These are phyloP conservation scores for Euphydryas editha DNA, from an alignment of 2,888 invertebrate genomes.

Conservation along the genomic window DNA sequence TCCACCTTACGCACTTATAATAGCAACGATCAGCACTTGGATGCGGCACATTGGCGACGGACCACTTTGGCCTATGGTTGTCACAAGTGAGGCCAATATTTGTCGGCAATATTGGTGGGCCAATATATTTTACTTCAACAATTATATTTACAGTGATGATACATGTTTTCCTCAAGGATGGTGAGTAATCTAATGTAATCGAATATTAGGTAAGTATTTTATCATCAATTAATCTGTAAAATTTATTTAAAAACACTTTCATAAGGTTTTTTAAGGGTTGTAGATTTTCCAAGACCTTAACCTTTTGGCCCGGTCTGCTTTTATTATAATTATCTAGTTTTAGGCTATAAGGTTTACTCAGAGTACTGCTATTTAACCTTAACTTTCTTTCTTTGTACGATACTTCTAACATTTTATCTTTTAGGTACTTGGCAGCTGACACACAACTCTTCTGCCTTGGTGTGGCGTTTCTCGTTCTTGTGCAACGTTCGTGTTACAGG, in stretches of 20 bases:
- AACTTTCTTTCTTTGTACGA: neutral
- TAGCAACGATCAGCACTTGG: constrained; percentile 65
- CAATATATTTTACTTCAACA: constrained; percentile 73
- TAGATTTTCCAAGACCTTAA: no score
- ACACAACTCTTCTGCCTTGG: constrained; percentile 73
- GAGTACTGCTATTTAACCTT: no score
- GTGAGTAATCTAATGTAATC: constrained; percentile 51
- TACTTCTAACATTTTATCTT: neutral
- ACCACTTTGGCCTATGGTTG: constrained; percentile 67
- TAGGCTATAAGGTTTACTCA: no score
- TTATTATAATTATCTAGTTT: no score
- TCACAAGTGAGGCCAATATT: constrained; percentile 58
- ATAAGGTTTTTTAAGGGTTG: no score
- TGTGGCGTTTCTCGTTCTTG: constrained; percentile 61
- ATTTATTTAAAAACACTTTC: no score
- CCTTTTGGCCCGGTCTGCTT: no score
- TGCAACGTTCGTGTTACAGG: constrained; percentile 50
- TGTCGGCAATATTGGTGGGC: constrained; percentile 78
- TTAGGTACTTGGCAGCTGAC: constrained; percentile 78
- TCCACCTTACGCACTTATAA: constrained; percentile 65
- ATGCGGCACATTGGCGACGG: constrained; percentile 63
- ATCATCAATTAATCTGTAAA: neutral
- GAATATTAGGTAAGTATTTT: neutral
- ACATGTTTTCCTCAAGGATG: constrained; percentile 67
- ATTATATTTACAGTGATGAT: constrained; percentile 65